Conservation (phyloP, 1,140 invertebrate species). For the Bombus picipes region DNA sequence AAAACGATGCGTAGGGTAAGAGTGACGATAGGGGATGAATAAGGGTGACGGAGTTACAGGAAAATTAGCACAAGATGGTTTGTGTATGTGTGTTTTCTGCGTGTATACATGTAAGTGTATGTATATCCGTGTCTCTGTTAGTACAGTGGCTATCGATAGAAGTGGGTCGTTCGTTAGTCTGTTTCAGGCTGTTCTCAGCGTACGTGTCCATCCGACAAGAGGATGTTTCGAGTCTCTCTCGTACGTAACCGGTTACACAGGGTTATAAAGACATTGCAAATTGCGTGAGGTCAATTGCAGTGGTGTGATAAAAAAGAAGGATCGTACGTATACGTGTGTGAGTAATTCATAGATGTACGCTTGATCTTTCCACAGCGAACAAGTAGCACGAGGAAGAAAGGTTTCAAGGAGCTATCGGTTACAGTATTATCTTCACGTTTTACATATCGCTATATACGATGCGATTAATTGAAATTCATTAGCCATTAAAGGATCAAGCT, state of each 20-base stretch:
- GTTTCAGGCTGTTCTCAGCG: slow-evolving; percentile 61
- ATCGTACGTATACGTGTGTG: slow-evolving; percentile 19
- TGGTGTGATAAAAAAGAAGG: slow-evolving; percentile 52
- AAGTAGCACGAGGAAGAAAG: not conserved
- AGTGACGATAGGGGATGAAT: slow-evolving; percentile 3
- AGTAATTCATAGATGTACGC: not conserved
- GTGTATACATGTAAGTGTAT: slow-evolving; percentile 27
- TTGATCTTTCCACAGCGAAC: not conserved
- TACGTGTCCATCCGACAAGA: slow-evolving; percentile 70
- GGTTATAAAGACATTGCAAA: slow-evolving; percentile 65
- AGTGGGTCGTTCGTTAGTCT: slow-evolving; percentile 60
- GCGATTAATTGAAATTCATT: too few species aligned
- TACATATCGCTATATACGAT: too few species aligned
- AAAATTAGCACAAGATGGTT: slow-evolving; percentile 60
- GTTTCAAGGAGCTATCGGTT: not conserved
- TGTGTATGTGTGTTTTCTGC: slow-evolving; percentile 5
- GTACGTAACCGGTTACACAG: slow-evolving; percentile 57
- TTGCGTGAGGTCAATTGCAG: slow-evolving; percentile 70
- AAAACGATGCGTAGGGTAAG: slow-evolving; percentile 3
- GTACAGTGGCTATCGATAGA: slow-evolving; percentile 41
- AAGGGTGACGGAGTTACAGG: slow-evolving; percentile 36
- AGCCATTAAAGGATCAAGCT: too few species aligned
- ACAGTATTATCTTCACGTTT: accelerated
- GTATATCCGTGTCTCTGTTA: slow-evolving; percentile 19
- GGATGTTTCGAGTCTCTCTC: slow-evolving; percentile 66